Conservation (phyloP, 2,888 invertebrate genomes). For the Idaea dimidiata region DNA sequence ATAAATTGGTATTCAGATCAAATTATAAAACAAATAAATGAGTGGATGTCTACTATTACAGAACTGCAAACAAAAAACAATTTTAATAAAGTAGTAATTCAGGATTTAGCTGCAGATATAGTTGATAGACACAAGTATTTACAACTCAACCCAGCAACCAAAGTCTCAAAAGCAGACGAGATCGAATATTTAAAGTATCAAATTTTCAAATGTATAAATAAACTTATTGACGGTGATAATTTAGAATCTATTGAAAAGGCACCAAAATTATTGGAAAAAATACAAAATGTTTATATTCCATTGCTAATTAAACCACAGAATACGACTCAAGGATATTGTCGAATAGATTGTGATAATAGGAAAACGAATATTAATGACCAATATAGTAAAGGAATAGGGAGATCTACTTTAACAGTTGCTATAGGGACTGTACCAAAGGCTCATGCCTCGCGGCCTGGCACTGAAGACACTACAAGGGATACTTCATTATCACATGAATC, state of each 20-base stretch:
- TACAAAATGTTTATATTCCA: slow-evolving; percentile 47
- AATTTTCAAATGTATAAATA: slow-evolving; percentile 64
- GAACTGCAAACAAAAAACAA: slow-evolving; percentile 32
- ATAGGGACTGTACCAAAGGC: background rate
- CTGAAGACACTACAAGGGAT: background rate
- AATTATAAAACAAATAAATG: slow-evolving; percentile 47
- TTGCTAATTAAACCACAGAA: slow-evolving; percentile 23
- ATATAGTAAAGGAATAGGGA: background rate
- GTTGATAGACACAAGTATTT: slow-evolving; percentile 58
- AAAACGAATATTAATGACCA: background rate
- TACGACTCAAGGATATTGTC: background rate
- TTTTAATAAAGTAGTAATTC: slow-evolving; percentile 40
- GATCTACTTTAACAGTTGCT: background rate
- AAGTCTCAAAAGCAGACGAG: slow-evolving; percentile 41
- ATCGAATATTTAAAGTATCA: slow-evolving; percentile 60
- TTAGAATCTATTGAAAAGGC: slow-evolving; percentile 44
- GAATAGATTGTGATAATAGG: background rate
- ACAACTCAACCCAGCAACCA: slow-evolving; percentile 40
- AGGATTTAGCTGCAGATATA: slow-evolving; percentile 57
- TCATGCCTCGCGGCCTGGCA: background rate
- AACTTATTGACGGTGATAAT: slow-evolving; percentile 47
- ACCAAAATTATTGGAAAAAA: slow-evolving; percentile 45
- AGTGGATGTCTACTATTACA: slow-evolving; percentile 49
- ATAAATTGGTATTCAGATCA: slow-evolving; percentile 36
- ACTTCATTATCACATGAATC: background rate